Conservation (phyloP, 2,797 vertebrate genomes). For the Poeciliopsis paucimaculata region DNA sequence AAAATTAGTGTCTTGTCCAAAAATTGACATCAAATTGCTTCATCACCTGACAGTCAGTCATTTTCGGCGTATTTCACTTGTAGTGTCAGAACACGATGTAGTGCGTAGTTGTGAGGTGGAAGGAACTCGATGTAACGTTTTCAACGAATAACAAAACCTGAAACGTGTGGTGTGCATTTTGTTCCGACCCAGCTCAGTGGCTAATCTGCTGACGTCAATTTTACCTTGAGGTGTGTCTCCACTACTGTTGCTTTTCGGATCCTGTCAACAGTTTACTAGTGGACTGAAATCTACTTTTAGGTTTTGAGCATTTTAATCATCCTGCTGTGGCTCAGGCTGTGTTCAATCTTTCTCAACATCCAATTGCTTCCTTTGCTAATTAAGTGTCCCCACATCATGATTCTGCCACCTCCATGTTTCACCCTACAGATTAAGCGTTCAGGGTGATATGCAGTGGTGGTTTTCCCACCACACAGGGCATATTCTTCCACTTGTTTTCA, state of each 20-base stretch:
- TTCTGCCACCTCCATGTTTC: background rate
- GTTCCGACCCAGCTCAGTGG: background rate
- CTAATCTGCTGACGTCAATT: background rate
- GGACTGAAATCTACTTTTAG: background rate
- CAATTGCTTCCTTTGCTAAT: background rate
- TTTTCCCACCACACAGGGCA: background rate
- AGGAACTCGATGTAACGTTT: background rate
- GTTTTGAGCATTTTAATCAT: background rate
- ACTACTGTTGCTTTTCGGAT: background rate
- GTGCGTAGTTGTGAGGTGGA: background rate
- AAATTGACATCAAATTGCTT: background rate
- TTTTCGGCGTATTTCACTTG: background rate
- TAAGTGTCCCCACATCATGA: background rate
- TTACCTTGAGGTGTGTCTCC: background rate
- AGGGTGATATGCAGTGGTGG: background rate
- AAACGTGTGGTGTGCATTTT: background rate
- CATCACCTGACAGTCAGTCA: background rate
- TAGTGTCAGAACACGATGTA: background rate
- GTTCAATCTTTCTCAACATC: background rate
- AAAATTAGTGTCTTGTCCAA: background rate
- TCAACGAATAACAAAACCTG: background rate
- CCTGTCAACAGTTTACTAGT: background rate
- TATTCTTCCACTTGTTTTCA: background rate
- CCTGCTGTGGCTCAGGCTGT: background rate
- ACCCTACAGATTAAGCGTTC: background rate